Evolutionary conservation across 2,888 invertebrate genomes (phyloP).

Genomic region (Tiliacea aurago): DNA sequence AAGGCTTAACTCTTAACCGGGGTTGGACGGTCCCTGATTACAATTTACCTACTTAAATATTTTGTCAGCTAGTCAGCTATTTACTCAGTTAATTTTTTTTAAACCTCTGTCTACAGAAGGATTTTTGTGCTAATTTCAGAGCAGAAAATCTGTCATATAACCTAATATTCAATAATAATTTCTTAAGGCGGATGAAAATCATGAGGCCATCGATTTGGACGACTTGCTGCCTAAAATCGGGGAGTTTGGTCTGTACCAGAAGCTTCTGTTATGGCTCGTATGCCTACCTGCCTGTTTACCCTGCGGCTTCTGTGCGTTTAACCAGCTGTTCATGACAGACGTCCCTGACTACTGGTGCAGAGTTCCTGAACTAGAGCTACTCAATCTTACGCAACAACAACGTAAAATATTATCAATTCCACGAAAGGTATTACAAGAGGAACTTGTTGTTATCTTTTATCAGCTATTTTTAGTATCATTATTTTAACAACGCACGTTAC

Average conservation of each 20-base stretch:
- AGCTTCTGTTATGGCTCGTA: constrained; percentile 95
- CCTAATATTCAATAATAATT: constrained; percentile 35
- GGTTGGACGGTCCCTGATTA: too few species aligned
- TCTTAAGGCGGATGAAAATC: constrained; percentile 46
- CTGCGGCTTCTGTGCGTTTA: constrained; percentile 97
- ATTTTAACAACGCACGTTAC: constrained; percentile 3
- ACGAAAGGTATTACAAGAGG: constrained; percentile 78
- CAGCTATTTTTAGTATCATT: constrained; percentile 3
- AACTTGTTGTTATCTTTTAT: constrained; percentile 15
- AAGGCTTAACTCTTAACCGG: too few species aligned
- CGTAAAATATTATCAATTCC: constrained; percentile 93
- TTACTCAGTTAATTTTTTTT: background rate
- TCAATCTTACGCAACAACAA: constrained; percentile 89
- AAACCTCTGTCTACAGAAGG: background rate
- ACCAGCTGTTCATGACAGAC: constrained; percentile 97
- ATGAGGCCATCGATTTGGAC: constrained; percentile 93
- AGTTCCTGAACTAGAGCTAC: constrained; percentile 91
- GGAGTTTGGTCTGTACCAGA: constrained; percentile 97
- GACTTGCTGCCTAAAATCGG: constrained; percentile 96
- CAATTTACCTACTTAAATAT: constrained; percentile 1
- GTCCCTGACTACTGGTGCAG: constrained; percentile 96
- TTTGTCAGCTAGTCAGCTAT: background rate
- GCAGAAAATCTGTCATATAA: background rate
- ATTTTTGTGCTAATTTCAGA: constrained; percentile 21
- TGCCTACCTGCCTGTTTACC: constrained; percentile 97